Evolutionary conservation across 2,797 vertebrate species (phyloP).

Genomic region (Hyperoplus immaculatus): DNA sequence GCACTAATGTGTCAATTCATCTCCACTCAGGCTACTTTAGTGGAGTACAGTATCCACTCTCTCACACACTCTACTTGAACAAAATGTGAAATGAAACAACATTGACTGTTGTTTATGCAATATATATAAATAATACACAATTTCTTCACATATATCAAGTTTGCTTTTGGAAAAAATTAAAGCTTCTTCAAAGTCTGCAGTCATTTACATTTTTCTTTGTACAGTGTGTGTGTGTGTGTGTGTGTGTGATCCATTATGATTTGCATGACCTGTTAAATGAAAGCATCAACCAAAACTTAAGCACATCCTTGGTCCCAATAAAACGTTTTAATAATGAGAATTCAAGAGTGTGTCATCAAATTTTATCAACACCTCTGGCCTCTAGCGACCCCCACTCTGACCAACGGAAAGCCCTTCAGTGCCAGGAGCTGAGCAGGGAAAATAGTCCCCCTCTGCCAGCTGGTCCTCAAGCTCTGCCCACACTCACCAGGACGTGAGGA

Average conservation of each 20-base stretch:
- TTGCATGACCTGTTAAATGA: neutral
- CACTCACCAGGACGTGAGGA: too few relatives aligned
- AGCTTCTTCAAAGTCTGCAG: neutral
- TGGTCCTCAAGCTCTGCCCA: too few relatives aligned
- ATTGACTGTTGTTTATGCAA: neutral
- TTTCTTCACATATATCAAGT: neutral
- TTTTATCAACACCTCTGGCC: too few relatives aligned
- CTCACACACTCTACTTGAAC: slow-evolving; percentile 25
- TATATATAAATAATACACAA: slow-evolving; percentile 6
- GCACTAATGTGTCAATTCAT: slow-evolving; percentile 79
- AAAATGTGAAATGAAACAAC: slow-evolving; percentile 19
- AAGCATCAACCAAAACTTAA: neutral
- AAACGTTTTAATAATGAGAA: too few relatives aligned
- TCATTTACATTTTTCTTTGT: neutral
- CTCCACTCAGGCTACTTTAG: slow-evolving; percentile 67
- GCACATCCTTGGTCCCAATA: neutral
- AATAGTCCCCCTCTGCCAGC: too few relatives aligned
- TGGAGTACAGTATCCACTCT: slow-evolving; percentile 41
- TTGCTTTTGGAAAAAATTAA: neutral
- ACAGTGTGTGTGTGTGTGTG: too few relatives aligned
- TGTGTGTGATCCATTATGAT: neutral
- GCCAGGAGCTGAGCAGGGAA: too few relatives aligned
- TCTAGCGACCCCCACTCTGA: too few relatives aligned
- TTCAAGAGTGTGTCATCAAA: too few relatives aligned
- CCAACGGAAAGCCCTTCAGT: too few relatives aligned